A percentile compares a stretch with the other conserved stretches of the same genome.
phyloP scores from a whole-genome alignment of 1,140 invertebrate species.

The Neodiprion virginianus region DNA sequence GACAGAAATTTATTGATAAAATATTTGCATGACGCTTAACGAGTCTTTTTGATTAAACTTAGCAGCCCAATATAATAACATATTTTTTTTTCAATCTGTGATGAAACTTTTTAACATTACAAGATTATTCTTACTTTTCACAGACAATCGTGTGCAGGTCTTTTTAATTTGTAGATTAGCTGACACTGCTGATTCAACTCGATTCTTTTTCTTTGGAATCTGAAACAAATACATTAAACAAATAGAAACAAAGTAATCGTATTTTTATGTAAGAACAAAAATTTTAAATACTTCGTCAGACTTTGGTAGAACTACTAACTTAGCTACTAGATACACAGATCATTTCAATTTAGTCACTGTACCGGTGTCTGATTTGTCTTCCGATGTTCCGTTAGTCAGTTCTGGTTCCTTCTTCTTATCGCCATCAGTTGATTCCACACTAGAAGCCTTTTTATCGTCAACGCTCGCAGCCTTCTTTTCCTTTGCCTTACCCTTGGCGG shows the following conservation, averaged over 20 bases:
- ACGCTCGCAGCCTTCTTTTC: constrained; percentile 75
- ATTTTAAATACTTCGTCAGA: background rate
- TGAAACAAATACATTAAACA: constrained; percentile 41
- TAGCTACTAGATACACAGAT: background rate
- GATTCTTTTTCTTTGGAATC: constrained; percentile 64
- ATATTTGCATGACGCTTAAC: background rate
- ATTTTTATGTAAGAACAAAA: constrained; percentile 3
- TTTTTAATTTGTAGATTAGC: constrained; percentile 17
- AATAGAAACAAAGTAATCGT: background rate
- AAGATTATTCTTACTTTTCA: constrained; percentile 3
- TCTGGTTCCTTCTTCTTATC: constrained; percentile 66
- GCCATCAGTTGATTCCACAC: constrained; percentile 59
- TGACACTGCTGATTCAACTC: constrained; percentile 53
- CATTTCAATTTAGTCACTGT: constrained; percentile 27
- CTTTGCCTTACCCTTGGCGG: constrained; percentile 74
- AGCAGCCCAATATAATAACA: constrained; percentile 1
- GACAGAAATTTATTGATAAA: background rate
- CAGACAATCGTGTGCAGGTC: constrained; percentile 3
- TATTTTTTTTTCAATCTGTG: background rate
- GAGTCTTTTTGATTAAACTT: background rate
- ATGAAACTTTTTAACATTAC: background rate
- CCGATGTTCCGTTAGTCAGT: constrained; percentile 63
- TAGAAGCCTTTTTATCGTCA: constrained; percentile 68
- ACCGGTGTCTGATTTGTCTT: constrained; percentile 62
- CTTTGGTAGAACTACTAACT: no score